Conservation (phyloP, 1,140 invertebrate species). For the Neomicropteryx cornuta region DNA sequence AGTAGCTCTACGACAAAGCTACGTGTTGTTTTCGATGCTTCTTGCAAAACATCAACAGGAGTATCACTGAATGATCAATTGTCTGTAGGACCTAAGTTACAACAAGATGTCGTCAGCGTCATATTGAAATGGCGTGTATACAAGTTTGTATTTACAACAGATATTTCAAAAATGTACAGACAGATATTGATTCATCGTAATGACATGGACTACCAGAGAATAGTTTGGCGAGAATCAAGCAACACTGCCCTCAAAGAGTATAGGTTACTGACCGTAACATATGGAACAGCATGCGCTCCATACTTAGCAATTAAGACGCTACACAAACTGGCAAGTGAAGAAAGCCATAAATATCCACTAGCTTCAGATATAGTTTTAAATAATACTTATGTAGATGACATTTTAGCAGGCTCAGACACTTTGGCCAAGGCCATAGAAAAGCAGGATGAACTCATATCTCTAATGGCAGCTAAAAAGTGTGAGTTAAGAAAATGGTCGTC, state of each 20-base stretch:
- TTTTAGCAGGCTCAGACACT: slow-evolving; percentile 21
- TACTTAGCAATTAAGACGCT: slow-evolving; percentile 26
- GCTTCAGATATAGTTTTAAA: slow-evolving; percentile 17
- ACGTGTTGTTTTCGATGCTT: slow-evolving; percentile 19
- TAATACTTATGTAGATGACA: slow-evolving; percentile 30
- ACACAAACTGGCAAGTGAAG: slow-evolving; percentile 22
- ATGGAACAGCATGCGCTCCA: slow-evolving; percentile 21
- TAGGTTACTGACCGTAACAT: slow-evolving; percentile 22
- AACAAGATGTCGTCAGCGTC: slow-evolving; percentile 16
- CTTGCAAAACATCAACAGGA: slow-evolving; percentile 11
- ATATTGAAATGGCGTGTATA: slow-evolving; percentile 20
- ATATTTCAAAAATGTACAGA: slow-evolving; percentile 36
- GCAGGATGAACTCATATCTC: slow-evolving; percentile 5
- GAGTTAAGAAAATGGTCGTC: slow-evolving; percentile 17
- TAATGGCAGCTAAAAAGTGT: slow-evolving; percentile 12
- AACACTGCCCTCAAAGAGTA: slow-evolving; percentile 10
- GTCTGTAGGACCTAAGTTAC: slow-evolving; percentile 20
- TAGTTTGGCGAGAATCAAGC: slow-evolving; percentile 21
- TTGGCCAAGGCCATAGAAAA: slow-evolving; percentile 12
- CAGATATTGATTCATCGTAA: slow-evolving; percentile 21
- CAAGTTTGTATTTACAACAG: slow-evolving; percentile 17
- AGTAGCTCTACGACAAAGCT: slow-evolving; percentile 14
- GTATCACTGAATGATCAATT: slow-evolving; percentile 18
- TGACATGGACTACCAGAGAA: slow-evolving; percentile 20
- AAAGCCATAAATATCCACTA: slow-evolving; percentile 15